Conservation (phyloP, 2,113 vertebrate species). For the Hemicordylus capensis region DNA sequence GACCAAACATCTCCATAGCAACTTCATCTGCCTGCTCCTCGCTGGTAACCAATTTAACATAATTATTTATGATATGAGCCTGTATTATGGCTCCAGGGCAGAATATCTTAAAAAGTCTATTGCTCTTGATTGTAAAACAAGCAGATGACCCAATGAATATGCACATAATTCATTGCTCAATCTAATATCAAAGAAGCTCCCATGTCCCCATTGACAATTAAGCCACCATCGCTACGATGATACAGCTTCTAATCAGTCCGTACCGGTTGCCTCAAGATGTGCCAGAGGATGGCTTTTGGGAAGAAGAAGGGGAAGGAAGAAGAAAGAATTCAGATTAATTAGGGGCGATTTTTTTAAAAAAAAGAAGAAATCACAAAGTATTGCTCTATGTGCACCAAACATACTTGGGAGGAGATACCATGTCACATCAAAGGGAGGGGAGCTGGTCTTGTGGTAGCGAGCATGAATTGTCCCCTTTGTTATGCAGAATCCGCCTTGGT, state of each 20-base stretch:
- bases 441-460: too few species aligned
- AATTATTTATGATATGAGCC: slow-evolving; percentile 62
- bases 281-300: background rate
- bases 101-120: slow-evolving; percentile 44
- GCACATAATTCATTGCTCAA: slow-evolving; percentile 11
- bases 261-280: accelerated
- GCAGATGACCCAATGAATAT: slow-evolving; percentile 46
- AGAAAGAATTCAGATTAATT: background rate
- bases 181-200: slow-evolving; percentile 28
- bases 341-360: background rate
- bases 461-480: too few species aligned
- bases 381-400: background rate
- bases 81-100: slow-evolving; percentile 47
- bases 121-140: slow-evolving; percentile 35
- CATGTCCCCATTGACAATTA: background rate
- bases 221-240: slow-evolving; percentile 1
- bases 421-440: background rate
- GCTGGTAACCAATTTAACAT: slow-evolving; percentile 62
- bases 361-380: background rate
- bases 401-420: background rate
- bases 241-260: background rate
- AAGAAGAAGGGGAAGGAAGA: background rate
- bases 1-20: slow-evolving; percentile 63
- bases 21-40: slow-evolving; percentile 44
- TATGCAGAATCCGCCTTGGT: too few species aligned